Conservation (phyloP, 2,113 vertebrate species). For the Apteryx owenii region DNA sequence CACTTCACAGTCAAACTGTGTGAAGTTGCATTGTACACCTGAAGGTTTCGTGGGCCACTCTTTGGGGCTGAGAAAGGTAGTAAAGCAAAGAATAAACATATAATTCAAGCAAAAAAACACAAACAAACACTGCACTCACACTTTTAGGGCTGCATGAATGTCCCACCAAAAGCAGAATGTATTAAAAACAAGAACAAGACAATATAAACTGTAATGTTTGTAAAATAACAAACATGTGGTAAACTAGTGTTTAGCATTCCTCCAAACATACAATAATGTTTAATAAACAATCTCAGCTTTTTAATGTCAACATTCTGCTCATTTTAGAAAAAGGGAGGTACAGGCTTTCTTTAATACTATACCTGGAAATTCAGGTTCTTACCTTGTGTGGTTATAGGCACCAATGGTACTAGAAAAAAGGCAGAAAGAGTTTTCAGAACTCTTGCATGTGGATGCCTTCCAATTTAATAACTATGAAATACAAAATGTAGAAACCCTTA, state of each 20-base stretch:
- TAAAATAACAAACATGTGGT: conserved; percentile 7
- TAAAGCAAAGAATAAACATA: background rate
- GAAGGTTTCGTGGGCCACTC: conserved; percentile 88
- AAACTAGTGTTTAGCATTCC: background rate
- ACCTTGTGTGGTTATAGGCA: conserved; percentile 80
- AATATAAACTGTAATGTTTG: background rate
- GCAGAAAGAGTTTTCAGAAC: conserved; percentile 43
- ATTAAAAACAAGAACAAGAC: background rate
- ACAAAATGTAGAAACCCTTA: background rate
- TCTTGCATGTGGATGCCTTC: background rate
- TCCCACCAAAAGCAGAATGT: background rate
- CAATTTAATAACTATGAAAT: background rate
- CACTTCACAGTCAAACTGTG: conserved; percentile 89
- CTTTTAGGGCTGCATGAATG: background rate
- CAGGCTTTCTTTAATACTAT: background rate
- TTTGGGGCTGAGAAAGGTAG: conserved; percentile 76
- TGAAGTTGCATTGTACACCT: conserved; percentile 91
- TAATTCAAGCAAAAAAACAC: background rate
- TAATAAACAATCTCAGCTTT: conserved; percentile 11
- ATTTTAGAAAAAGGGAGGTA: background rate
- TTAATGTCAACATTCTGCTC: background rate
- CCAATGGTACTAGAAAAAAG: conserved; percentile 82
- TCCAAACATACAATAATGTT: conserved; percentile 3
- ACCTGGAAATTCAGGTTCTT: conserved; percentile 70
- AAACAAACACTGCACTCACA: background rate